A percentile compares a stretch with the other conserved stretches of the same genome.
Evolutionary conservation across 1,140 invertebrate species (phyloP).

Genomic region (Leptinotarsa undecemlineata): DNA sequence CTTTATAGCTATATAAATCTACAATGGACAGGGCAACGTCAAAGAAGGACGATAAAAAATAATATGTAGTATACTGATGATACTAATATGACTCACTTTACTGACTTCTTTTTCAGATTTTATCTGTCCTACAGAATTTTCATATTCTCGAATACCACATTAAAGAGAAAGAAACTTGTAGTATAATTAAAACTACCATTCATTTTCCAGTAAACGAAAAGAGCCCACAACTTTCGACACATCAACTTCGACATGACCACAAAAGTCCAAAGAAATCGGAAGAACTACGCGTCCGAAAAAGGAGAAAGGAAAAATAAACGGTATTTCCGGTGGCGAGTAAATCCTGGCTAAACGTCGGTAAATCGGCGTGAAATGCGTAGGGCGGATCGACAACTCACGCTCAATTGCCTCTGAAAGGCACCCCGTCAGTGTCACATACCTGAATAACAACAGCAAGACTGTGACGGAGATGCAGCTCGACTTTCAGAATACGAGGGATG

Average conservation of each 20-base stretch:
- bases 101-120: no score
- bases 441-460: slow-evolving; percentile 10
- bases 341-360: slow-evolving; percentile 28
- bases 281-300: neutral
- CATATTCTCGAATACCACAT: no score
- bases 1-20: no score
- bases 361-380: slow-evolving; percentile 29
- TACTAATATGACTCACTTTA: no score
- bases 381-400: slow-evolving; percentile 28
- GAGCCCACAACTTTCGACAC: neutral
- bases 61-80: no score
- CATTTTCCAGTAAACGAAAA: neutral
- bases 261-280: slow-evolving; percentile 8
- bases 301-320: slow-evolving; percentile 9
- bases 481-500: slow-evolving; percentile 4
- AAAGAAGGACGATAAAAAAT: no score
- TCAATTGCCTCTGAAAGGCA: slow-evolving; percentile 30
- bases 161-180: no score
- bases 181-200: no score
- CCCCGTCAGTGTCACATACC: slow-evolving; percentile 19
- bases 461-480: neutral
- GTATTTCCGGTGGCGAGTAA: slow-evolving; percentile 30
- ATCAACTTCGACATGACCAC: neutral
- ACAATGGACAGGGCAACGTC: no score
- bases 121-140: no score